Evolutionary conservation across 2,888 invertebrate species (phyloP).

Genomic region (Trissoscelio sp.): DNA sequence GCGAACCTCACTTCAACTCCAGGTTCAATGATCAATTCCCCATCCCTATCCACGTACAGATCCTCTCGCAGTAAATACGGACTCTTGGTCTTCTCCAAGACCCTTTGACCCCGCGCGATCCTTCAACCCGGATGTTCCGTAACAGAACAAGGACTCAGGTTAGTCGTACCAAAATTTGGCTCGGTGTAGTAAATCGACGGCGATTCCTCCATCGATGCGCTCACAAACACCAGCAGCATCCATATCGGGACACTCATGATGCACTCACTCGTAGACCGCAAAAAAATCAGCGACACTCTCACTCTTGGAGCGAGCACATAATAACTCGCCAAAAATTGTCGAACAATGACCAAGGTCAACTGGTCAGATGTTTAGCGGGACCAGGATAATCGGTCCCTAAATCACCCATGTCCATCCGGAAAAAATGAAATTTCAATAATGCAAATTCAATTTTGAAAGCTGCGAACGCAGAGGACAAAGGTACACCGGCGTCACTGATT

Average conservation of each 20-base stretch:
- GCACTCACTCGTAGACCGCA: constrained; percentile 41
- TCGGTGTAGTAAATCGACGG: constrained; percentile 81
- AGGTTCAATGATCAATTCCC: constrained; percentile 93
- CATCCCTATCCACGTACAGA: constrained; percentile 90
- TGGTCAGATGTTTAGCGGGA: neutral
- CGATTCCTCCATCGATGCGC: constrained; percentile 71
- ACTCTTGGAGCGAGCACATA: constrained; percentile 37
- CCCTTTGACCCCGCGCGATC: constrained; percentile 85
- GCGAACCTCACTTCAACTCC: constrained; percentile 96
- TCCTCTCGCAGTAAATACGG: constrained; percentile 92
- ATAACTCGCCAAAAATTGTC: constrained; percentile 4
- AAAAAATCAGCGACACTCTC: constrained; percentile 44
- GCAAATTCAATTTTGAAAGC: too few species aligned
- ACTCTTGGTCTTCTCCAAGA: constrained; percentile 86
- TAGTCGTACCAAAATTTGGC: constrained; percentile 74
- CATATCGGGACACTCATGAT: constrained; percentile 52
- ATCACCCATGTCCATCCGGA: constrained; percentile 13
- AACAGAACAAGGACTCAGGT: constrained; percentile 68
- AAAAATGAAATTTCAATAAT: neutral
- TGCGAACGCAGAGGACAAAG: constrained; percentile 49
- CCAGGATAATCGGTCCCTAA: neutral
- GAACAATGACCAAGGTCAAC: constrained; percentile 25
- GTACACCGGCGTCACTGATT: constrained; percentile 49
- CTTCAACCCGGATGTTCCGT: constrained; percentile 88
- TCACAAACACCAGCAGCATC: constrained; percentile 56